Conservation (phyloP, 2,888 invertebrate species). For the Acronicta alni region DNA sequence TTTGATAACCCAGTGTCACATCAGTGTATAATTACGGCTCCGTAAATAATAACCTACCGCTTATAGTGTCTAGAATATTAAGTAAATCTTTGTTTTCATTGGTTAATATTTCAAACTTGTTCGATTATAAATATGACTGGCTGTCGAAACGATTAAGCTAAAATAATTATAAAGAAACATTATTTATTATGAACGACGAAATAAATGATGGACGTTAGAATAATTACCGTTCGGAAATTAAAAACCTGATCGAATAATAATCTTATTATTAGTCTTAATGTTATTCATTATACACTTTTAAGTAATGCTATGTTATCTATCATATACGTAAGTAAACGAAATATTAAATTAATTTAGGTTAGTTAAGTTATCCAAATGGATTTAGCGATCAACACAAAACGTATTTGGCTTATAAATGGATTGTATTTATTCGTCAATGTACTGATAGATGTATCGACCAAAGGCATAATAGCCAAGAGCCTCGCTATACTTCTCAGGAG, state of each 20-base stretch:
- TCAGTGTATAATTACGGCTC: slow-evolving; percentile 41
- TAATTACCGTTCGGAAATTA: slow-evolving; percentile 31
- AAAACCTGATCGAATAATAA: slow-evolving; percentile 24
- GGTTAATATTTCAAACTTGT: slow-evolving; percentile 19
- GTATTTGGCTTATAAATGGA: neutral
- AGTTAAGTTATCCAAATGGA: too few relatives aligned
- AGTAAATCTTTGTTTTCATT: slow-evolving; percentile 37
- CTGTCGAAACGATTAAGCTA: slow-evolving; percentile 18
- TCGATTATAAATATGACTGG: slow-evolving; percentile 16
- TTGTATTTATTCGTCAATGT: too few relatives aligned
- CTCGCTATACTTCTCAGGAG: too few relatives aligned
- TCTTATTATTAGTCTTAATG: slow-evolving; percentile 26
- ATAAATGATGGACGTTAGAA: slow-evolving; percentile 14
- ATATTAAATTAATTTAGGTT: too few relatives aligned
- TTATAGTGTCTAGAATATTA: slow-evolving; percentile 38
- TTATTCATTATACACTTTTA: slow-evolving; percentile 13
- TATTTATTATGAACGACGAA: slow-evolving; percentile 13
- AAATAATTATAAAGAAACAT: slow-evolving; percentile 15
- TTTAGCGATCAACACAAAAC: too few relatives aligned
- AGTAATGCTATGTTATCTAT: slow-evolving; percentile 10
- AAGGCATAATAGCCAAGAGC: too few relatives aligned
- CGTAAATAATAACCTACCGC: slow-evolving; percentile 35
- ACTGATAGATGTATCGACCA: too few relatives aligned
- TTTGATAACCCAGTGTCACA: slow-evolving; percentile 51
- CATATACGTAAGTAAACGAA: neutral